A percentile compares a stretch with the other conserved stretches of the same genome.
Evolutionary conservation across 2,797 vertebrate species (phyloP).

Genomic region (Channa striata): DNA sequence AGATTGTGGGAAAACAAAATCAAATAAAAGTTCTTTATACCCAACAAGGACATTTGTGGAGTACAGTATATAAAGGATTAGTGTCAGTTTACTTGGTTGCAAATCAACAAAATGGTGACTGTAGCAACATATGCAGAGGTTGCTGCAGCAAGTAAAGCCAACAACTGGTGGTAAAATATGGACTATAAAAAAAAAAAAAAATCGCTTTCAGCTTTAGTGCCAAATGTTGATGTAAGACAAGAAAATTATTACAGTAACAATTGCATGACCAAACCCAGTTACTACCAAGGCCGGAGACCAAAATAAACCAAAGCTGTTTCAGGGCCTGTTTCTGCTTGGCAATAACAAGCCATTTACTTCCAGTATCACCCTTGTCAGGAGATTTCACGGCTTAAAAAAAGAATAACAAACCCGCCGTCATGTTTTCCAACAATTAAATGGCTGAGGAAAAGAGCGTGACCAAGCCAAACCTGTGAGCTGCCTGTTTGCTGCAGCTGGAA

Average conservation of each 20-base stretch:
- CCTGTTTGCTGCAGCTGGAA: constrained; percentile 64
- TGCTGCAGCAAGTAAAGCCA: not conserved
- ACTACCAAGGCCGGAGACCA: constrained; percentile 21
- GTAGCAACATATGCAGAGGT: not conserved
- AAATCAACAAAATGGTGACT: not conserved
- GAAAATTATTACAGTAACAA: constrained; percentile 28
- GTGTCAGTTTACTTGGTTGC: not conserved
- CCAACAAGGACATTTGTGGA: no score
- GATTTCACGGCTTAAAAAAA: constrained; percentile 50
- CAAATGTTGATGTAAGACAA: constrained; percentile 33
- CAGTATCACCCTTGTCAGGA: constrained; percentile 33
- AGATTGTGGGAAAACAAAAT: no score
- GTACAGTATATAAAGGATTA: no score
- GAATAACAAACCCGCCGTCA: constrained; percentile 61
- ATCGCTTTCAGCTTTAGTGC: not conserved
- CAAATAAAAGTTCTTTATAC: no score
- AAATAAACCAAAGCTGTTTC: constrained; percentile 30
- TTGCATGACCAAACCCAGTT: constrained; percentile 10
- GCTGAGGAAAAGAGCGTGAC: constrained; percentile 36
- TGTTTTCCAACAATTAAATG: constrained; percentile 71
- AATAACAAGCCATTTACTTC: constrained; percentile 37
- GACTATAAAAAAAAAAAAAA: constrained; percentile 1
- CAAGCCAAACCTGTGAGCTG: constrained; percentile 54
- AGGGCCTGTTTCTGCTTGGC: constrained; percentile 16
- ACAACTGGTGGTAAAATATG: not conserved